Percentiles rank a stretch among this genome's conserved stretches.
Conservation (phyloP, 2,888 invertebrate species). For the Melitaea athalia region DNA sequence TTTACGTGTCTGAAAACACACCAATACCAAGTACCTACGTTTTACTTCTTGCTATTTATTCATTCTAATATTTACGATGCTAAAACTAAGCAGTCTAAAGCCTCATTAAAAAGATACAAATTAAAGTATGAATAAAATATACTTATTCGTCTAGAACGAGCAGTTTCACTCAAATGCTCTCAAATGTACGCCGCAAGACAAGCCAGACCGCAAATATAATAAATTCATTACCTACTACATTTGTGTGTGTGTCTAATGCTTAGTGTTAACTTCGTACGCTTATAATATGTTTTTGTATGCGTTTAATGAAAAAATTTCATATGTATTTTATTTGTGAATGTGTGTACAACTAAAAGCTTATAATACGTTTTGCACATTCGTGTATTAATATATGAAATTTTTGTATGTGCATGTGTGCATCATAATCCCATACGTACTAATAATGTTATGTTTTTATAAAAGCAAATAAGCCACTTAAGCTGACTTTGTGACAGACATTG, state of each 20-base stretch:
- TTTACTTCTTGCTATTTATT: too few species aligned
- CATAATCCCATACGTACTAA: neutral
- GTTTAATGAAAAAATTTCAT: neutral
- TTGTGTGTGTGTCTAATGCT: slow-evolving; percentile 3
- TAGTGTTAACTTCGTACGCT: neutral
- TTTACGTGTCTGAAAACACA: too few species aligned
- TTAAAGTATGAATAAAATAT: neutral
- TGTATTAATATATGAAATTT: too few species aligned
- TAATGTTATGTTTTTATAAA: neutral
- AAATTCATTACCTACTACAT: slow-evolving; percentile 6
- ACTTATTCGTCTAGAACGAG: slow-evolving; percentile 7
- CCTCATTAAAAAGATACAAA: neutral
- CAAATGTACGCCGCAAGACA: slow-evolving; percentile 1
- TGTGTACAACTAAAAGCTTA: neutral
- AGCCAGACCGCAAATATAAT: slow-evolving; percentile 8
- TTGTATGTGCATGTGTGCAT: neutral
- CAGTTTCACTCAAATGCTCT: neutral
- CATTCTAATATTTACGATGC: neutral
- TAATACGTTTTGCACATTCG: too few species aligned
- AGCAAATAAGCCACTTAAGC: neutral
- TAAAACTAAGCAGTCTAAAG: neutral
- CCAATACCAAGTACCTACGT: too few species aligned
- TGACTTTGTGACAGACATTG: neutral
- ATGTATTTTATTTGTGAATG: neutral
- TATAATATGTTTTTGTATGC: neutral